Base-by-base conservation (phyloP, 37 sponge, comb jelly and placozoan genomes). In the Geodia barretti region DNA sequence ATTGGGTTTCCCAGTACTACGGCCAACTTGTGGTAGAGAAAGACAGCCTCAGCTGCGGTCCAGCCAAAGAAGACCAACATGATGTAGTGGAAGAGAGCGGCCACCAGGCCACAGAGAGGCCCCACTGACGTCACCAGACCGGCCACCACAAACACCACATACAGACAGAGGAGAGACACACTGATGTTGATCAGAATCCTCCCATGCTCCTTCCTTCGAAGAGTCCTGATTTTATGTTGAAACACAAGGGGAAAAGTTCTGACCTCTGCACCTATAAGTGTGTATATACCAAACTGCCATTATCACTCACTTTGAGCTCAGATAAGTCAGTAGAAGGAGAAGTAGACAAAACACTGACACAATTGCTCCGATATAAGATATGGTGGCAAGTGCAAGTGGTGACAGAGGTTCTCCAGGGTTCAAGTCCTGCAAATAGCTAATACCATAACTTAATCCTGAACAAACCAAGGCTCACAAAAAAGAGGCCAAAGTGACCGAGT, bases 41-140 rank as follows among this genome's bases (percentile, higher is more conserved):
- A 74, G 28, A 89, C 70, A 4, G 89, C 79, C 60, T 89, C 89
- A 11, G 61, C 75, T 41, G 75, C 89, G 17, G 84, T 89, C 84
- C 89, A 89, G 40, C 65, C 29, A 43, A 89, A 89, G 75, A 60
- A 83, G 41, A 79, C 89, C 75, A 89, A 32, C 75, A 89, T 74
- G 79, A 89, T 84, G 75, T 89, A 89, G 38, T 89, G 83, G 4
- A 89, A 60, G 30, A 89, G 67, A 31, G 85, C 89, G 42, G 85
- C 59, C 30, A 38, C 59, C 39, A 89, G 24, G 1, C 85, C 89
- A 79, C 89, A 89, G 34, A 87, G 41, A 3, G 43, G 35, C 14
- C 69, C 40, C 11, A 88, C 77, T 29, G 62, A 4, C 9, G 67
- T 64, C 2, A 58, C 64, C 29, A 62, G 35, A 37, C 63, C 84